Base-by-base conservation (phyloP, 2,888 invertebrate species). In the Acrobasis repandana region DNA sequence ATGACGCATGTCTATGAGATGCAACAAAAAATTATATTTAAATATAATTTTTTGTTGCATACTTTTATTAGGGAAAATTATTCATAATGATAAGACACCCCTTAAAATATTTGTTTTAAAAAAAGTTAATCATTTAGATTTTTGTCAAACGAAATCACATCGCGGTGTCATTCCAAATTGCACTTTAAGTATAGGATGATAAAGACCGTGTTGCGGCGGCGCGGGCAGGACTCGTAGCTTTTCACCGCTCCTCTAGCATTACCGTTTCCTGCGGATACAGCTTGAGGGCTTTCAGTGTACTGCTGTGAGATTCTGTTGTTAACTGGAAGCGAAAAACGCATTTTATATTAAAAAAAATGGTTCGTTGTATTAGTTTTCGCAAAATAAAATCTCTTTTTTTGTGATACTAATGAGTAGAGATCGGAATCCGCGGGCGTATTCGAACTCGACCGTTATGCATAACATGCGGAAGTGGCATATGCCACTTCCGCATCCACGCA, bases 231-330 rank as follows among this genome's bases (percentile, higher is more conserved):
- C 58, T 50, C 52, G 54, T 57, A 63, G 50, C 57, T 38, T 65
- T 86, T 96, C 96, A 97, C 95, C 97, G 96, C 91, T 98, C 97
- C 90, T 98, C 98, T 74, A 98, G 93, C 93, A 97, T 97, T 73
- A 98, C 94, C 70, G 98, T 98, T 93, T 98, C 98, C 93, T 98
- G 98, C 60, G 97, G 96, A 89, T 94, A 97, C 76, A 98, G 94
- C 86, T 97, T 97, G 72, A 98, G 93, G 72, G 96, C 95, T 83
- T 95, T 93, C 72, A 99, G 91, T 65, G 97, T 96, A 85, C 95
- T 94, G 77, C 92, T 94, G 52, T 93, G 92, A 87, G 97, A 95
- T 87, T 97, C 93, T 67, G 94, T 93, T 67, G 98, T 97, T 68
- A 97, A 92, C 97, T 97, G 93, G 6, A 70, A 70, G 56, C 16